Conservation (phyloP, 2,888 invertebrate species). For the Cosmopolites sordidus region DNA sequence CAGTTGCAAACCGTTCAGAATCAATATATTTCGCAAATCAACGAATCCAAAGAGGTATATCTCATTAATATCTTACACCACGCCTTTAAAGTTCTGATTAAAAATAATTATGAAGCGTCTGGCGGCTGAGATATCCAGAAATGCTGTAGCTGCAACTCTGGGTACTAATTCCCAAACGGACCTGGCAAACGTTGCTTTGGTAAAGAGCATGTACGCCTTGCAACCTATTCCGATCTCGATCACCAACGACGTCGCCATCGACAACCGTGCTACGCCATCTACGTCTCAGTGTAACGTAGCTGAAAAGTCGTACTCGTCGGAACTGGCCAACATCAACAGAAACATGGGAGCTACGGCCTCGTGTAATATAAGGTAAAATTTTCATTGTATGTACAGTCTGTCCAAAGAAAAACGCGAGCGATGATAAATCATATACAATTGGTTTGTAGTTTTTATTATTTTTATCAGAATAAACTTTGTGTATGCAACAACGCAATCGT, state of each 20-base stretch:
- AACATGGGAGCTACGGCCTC: slow-evolving; percentile 22
- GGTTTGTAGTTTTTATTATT: too few species aligned
- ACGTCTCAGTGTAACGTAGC: slow-evolving; percentile 34
- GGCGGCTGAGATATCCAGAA: slow-evolving; percentile 65
- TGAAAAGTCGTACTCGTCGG: slow-evolving; percentile 33
- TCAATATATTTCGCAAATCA: slow-evolving; percentile 75
- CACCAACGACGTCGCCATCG: slow-evolving; percentile 27
- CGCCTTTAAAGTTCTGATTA: slow-evolving; percentile 4
- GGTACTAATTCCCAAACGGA: slow-evolving; percentile 34
- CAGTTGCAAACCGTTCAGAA: slow-evolving; percentile 77
- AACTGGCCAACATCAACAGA: slow-evolving; percentile 30
- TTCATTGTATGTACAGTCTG: slow-evolving; percentile 9
- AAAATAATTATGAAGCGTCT: slow-evolving; percentile 59
- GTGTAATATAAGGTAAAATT: slow-evolving; percentile 20
- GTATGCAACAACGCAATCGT: too few species aligned
- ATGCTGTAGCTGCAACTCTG: slow-evolving; percentile 56
- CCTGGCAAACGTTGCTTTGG: slow-evolving; percentile 34
- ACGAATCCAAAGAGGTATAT: slow-evolving; percentile 74
- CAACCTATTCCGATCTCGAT: slow-evolving; percentile 29
- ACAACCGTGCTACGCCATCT: slow-evolving; percentile 29
- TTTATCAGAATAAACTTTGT: too few species aligned
- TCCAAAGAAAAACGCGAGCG: too few species aligned
- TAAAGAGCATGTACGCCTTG: slow-evolving; percentile 39
- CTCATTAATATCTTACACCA: neutral
- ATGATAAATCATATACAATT: too few species aligned